A percentile compares a stretch with the other conserved stretches of the same genome.
Conservation (phyloP, 1,140 invertebrate genomes). For the Pinna nobilis region DNA sequence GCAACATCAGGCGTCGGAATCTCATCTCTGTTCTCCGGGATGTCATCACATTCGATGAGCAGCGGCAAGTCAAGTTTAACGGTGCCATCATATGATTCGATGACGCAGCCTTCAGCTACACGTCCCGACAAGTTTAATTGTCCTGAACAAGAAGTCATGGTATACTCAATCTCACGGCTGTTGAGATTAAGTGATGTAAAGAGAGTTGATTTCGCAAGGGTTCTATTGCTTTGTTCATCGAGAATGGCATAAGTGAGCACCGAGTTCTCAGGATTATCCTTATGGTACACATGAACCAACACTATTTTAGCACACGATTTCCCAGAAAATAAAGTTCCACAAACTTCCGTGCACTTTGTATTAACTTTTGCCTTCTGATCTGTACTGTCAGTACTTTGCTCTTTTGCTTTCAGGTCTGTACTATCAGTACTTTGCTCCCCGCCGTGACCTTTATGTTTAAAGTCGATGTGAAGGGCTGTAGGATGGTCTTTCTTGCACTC, state of each 20-base stretch:
- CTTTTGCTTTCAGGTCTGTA: not conserved
- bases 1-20: constrained; percentile 19
- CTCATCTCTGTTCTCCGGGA: constrained; percentile 24
- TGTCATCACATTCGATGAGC: constrained; percentile 23
- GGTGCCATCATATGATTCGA: not conserved
- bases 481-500: constrained; percentile 10
- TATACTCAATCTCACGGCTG: not conserved
- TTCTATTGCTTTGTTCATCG: constrained; percentile 23
- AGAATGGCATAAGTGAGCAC: constrained; percentile 4
- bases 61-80: not conserved
- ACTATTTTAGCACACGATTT: constrained; percentile 32
- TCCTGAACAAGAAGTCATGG: not conserved
- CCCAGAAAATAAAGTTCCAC: not conserved
- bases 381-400: not conserved
- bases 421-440: not conserved
- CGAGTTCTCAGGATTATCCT: not conserved
- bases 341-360: constrained; percentile 11
- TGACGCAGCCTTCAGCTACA: not conserved
- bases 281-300: constrained; percentile 3
- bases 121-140: not conserved
- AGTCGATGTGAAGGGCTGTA: constrained; percentile 4
- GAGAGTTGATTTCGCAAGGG: constrained; percentile 3
- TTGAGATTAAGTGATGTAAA: constrained; percentile 6
- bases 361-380: not conserved
- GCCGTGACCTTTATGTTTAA: not conserved